phyloP scores from a whole-genome alignment of 1,140 invertebrate genomes.

The Dendroctonus ponderosae region DNA sequence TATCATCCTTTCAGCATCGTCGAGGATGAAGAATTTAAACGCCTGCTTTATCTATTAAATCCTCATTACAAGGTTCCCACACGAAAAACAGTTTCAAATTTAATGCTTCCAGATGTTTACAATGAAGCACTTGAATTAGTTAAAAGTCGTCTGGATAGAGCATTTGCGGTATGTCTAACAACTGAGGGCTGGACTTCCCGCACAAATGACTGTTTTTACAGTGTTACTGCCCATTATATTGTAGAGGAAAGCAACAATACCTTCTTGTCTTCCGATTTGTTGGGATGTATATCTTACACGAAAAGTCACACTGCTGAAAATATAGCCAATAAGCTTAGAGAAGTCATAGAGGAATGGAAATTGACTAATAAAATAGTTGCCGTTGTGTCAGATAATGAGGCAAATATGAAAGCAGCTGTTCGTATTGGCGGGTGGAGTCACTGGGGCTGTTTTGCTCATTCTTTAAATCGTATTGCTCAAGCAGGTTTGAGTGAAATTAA shows the following conservation, averaged over 20 bases:
- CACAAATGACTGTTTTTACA: background rate
- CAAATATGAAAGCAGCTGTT: background rate
- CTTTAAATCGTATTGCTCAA: conserved; percentile 9
- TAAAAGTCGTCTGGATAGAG: background rate
- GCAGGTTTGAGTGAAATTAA: background rate
- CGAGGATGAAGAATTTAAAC: background rate
- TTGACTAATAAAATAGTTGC: background rate
- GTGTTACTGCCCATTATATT: conserved; percentile 12
- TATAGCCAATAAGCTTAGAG: background rate
- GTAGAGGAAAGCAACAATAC: background rate
- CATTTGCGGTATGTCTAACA: conserved; percentile 2
- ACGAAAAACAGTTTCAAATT: background rate
- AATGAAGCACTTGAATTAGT: background rate
- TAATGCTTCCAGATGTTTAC: background rate
- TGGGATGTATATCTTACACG: background rate
- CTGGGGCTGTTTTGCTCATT: conserved; percentile 7
- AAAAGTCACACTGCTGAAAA: conserved; percentile 6
- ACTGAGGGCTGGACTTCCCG: conserved; percentile 13
- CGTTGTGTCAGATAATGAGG: conserved; percentile 5
- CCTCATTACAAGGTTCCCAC: background rate
- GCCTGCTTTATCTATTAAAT: background rate
- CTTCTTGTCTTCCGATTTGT: background rate
- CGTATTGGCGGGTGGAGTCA: background rate
- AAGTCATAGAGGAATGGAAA: background rate
- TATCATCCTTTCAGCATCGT: background rate